Base-by-base conservation (phyloP, 1,140 invertebrate genomes). In the Centruroides sculpturatus region DNA sequence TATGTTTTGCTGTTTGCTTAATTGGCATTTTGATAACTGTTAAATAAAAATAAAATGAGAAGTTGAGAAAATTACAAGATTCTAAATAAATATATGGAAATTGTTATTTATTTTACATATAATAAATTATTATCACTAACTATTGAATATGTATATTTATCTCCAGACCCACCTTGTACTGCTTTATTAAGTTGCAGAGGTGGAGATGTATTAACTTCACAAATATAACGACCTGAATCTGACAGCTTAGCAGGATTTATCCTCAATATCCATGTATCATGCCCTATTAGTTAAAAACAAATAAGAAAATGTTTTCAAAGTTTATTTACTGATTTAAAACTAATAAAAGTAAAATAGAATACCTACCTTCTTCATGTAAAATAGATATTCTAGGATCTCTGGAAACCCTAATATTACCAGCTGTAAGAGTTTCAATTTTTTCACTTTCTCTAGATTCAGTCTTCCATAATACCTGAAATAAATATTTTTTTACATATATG, bases 221-320 rank as follows among this genome's bases (percentile, higher is more conserved):
- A 89, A 62, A 84, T 80, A 69, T 89, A 89, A 9, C 86, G 76
- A 5, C 86, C 87, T 6, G 83, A 80, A 71, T 90, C 87, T 5
- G 76, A 76, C 3, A 79, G 69, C 66, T 79, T 81, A 3, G 82
- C 78, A 34, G 77, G 73, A 67, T 82, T 82, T 67, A 89, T 86
- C 50, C 84, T 80, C 23, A 89, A 76, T 41, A 88, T 84, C 86
- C 86, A 89, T 9, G 87, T 85, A 68, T 87, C 85, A 2, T 85
- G 85, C 10, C 83, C 83, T 77, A 41, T 41, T 41, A 41, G 3
- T 41, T 41, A 41, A 41, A 41, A 6, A 41, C 8, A 8, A 41
- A 41, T 6, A 41, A 41, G 23, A 41, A 41, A 41, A 41, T 41
- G 5, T 0, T 41, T 41, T 41, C 41, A 41, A 6, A 41, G 0